Conservation (phyloP, 35 echinoderm and acorn worm species). For the Diadema setosum region DNA sequence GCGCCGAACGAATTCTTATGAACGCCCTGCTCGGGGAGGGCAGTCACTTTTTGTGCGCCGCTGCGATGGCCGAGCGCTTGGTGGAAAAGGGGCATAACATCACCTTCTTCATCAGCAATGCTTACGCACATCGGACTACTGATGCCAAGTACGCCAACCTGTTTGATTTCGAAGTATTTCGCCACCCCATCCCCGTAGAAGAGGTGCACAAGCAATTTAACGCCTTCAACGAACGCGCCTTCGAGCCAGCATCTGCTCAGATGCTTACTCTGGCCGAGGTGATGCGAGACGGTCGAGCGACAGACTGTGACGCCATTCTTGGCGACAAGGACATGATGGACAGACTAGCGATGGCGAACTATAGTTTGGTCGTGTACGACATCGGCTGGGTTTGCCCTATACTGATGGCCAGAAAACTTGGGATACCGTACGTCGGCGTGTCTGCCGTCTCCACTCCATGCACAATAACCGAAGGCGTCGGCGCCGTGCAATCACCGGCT, state of each 20-base stretch:
- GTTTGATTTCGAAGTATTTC: conserved; percentile 20
- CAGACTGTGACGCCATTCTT: background rate
- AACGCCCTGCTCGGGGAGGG: conserved; percentile 38
- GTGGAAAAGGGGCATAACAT: conserved; percentile 24
- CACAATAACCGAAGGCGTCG: background rate
- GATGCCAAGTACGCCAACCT: background rate
- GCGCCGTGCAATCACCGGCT: background rate
- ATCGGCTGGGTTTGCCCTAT: background rate
- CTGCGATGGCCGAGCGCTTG: conserved; percentile 21
- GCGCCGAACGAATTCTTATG: background rate
- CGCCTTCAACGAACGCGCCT: background rate
- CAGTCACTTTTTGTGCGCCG: conserved; percentile 38
- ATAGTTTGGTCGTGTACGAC: background rate
- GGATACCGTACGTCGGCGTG: background rate
- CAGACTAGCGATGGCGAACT: background rate
- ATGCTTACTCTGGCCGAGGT: background rate
- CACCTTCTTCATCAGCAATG: conserved; percentile 47
- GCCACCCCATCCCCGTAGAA: background rate
- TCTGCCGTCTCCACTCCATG: background rate
- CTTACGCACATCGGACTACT: background rate
- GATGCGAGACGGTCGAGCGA: background rate
- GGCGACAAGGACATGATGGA: background rate
- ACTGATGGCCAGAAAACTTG: background rate
- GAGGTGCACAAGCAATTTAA: background rate
- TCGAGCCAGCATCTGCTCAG: background rate